Conservation (phyloP, 2,113 vertebrate genomes). For the Scatophagus argus region DNA sequence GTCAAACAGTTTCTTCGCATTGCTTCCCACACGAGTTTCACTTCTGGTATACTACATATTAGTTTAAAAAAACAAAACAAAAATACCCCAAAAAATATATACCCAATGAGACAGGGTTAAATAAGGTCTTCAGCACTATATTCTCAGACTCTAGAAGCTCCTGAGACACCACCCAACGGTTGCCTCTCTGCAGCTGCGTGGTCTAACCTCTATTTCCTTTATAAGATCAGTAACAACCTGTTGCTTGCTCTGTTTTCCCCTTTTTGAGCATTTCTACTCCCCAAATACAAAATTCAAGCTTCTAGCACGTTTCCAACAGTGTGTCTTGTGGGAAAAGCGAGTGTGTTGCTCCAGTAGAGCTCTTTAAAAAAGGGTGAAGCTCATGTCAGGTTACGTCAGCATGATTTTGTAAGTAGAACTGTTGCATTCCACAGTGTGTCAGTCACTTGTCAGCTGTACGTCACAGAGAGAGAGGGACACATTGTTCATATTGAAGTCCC, state of each 20-base stretch:
- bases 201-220: slow-evolving; percentile 37
- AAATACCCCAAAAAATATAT: too few species aligned
- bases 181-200: slow-evolving; percentile 16
- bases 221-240: slow-evolving; percentile 14
- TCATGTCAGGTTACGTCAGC: neutral
- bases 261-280: neutral
- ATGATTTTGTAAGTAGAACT: slow-evolving; percentile 16
- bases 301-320: neutral
- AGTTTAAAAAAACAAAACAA: too few species aligned
- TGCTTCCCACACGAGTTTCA: slow-evolving; percentile 53
- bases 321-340: neutral
- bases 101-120: neutral
- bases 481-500: slow-evolving; percentile 60
- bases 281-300: neutral
- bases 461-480: slow-evolving; percentile 74
- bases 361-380: neutral
- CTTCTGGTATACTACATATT: slow-evolving; percentile 26
- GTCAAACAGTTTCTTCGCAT: slow-evolving; percentile 19
- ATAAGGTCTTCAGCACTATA: neutral
- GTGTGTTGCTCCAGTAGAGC: neutral
- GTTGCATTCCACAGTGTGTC: slow-evolving; percentile 10
- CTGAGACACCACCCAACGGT: slow-evolving; percentile 3
- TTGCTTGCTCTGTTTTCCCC: neutral
- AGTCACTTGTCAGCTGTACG: slow-evolving; percentile 71
- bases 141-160: neutral